These are phyloP conservation scores for Papilio machaon DNA, from an alignment of 1,140 invertebrate species.

Conservation along the genomic window DNA sequence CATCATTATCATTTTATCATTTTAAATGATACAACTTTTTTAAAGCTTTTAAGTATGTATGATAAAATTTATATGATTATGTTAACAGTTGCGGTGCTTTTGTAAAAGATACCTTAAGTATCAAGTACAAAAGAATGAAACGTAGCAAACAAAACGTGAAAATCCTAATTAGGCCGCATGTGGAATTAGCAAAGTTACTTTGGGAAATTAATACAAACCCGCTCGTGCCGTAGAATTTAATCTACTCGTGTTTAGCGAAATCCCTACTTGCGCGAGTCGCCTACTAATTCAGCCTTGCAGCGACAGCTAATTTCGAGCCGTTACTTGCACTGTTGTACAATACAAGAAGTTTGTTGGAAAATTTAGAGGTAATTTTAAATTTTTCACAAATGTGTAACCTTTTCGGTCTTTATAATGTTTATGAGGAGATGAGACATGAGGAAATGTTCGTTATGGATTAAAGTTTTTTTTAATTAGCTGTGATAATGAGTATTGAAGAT, in stretches of 20 bases:
- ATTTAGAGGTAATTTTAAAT: background rate
- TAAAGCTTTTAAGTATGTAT: background rate
- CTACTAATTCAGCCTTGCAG: conserved; percentile 32
- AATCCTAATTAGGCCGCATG: conserved; percentile 27
- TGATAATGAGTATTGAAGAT: background rate
- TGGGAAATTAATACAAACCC: conserved; percentile 48
- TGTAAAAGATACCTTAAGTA: conserved; percentile 1
- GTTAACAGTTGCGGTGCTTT: background rate
- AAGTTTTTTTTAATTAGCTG: too few relatives aligned
- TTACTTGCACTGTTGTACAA: conserved; percentile 2
- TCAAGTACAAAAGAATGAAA: background rate
- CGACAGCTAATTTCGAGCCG: conserved; percentile 30
- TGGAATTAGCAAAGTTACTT: conserved; percentile 46
- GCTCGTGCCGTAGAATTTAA: conserved; percentile 48
- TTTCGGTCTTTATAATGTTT: background rate
- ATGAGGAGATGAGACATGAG: background rate
- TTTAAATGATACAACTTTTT: background rate
- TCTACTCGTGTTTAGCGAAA: conserved; percentile 40
- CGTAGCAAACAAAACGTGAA: background rate
- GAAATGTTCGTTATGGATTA: too few relatives aligned
- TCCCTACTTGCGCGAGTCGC: conserved; percentile 26
- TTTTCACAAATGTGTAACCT: background rate
- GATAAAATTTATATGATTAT: background rate
- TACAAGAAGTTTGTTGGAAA: background rate
- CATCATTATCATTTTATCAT: too few relatives aligned